phyloP scores from a whole-genome alignment of 2,113 vertebrate species.

The Rafetus swinhoei region DNA sequence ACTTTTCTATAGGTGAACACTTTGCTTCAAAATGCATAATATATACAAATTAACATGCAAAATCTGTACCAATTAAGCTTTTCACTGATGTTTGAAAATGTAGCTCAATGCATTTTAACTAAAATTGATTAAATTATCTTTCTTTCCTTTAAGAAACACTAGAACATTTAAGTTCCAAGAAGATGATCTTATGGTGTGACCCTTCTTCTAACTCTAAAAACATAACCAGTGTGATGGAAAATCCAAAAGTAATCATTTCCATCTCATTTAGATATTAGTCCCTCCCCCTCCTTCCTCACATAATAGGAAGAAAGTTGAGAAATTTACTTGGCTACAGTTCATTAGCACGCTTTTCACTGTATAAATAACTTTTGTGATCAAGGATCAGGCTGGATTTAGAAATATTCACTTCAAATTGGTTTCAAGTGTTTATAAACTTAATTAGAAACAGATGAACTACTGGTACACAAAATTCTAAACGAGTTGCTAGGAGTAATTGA shows the following conservation, averaged over 20 bases:
- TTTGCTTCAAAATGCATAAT: neutral
- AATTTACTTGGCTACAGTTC: constrained; percentile 47
- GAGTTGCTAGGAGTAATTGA: constrained; percentile 14
- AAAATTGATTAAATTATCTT: neutral
- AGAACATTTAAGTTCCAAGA: neutral
- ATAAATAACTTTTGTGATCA: constrained; percentile 21
- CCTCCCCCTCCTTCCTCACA: neutral
- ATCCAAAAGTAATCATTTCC: neutral
- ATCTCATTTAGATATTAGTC: neutral
- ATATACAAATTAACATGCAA: no score
- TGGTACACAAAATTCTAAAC: constrained; percentile 11
- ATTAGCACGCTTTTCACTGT: constrained; percentile 10
- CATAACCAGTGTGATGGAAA: neutral
- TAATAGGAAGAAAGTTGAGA: neutral
- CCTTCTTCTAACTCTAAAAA: neutral
- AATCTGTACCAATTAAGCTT: neutral
- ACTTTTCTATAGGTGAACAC: neutral
- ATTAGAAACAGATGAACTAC: constrained; percentile 53
- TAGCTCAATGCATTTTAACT: neutral
- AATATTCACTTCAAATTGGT: constrained; percentile 25
- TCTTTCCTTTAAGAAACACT: neutral
- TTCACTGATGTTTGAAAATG: neutral
- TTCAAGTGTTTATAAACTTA: constrained; percentile 60
- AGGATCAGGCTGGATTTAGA: constrained; percentile 35
- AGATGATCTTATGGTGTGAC: neutral